Base-by-base conservation (phyloP, 2,113 vertebrate genomes). In the Hypomesus transpacificus region DNA sequence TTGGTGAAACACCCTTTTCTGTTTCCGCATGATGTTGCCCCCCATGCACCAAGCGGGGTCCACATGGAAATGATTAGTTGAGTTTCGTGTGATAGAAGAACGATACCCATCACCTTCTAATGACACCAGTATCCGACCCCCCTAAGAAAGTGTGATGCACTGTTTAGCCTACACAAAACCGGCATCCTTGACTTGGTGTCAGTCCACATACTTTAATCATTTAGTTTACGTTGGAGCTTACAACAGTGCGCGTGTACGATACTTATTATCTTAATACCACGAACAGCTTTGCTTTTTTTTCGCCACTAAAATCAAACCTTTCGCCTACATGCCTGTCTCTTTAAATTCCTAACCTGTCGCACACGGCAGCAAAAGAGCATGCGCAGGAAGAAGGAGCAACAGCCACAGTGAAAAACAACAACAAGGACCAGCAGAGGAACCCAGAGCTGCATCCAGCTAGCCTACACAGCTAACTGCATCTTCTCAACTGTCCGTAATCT, bases 381-480 rank as follows among this genome's bases (percentile, higher is more conserved):
- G 92, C 86, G 91, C 81, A 75, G 20, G 64, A 5, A 4, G 31
- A 51, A 26, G n/a, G 20, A 61, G 80, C 82, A 87, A 73, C 75
- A 82, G 74, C 71, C 76, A 73, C 68, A 14, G n/a, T 84, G 84
- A 80, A 91, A 86, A 92, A 92, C 89, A 93, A 89, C 91, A 91
- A 87, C 89, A 92, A 84, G 39, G 39, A 46, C 58, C 66, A 65
- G 66, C 68, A 82, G 66, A 51, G 3, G 69, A 70, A 52, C 69
- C 22, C 82, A 75, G 69, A 87, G 71, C 57, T 71, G 80, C 72
- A 64, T 87, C 84, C 85, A 85, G 61, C 63, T 1, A 57, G 26
- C 39, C 7, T 2, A 8, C 59, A 14, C 51, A 50, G 72, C 9
- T 62, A 71, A 74, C 26, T 56, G 21, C 52, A 21, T 39, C 14